Conservation (phyloP, 2,113 vertebrate genomes). For the Casuarius casuarius region DNA sequence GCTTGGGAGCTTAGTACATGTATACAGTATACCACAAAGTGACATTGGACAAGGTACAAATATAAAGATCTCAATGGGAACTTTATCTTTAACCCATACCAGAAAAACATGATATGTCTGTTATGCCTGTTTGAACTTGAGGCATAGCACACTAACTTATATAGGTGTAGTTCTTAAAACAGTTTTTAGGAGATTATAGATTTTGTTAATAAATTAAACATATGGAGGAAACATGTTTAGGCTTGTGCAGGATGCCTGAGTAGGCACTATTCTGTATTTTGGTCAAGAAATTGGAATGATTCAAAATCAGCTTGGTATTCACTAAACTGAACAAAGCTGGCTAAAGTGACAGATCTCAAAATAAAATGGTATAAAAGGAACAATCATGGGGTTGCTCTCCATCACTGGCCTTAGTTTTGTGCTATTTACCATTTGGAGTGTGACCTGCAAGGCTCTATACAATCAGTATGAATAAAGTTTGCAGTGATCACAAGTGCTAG, state of each 20-base stretch:
- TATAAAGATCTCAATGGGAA: background rate
- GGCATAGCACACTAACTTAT: background rate
- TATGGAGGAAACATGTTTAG: background rate
- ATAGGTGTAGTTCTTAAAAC: background rate
- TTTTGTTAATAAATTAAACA: background rate
- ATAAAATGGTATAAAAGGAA: background rate
- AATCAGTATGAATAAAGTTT: background rate
- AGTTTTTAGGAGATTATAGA: background rate
- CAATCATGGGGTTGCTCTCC: background rate
- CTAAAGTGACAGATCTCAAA: background rate
- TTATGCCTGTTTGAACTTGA: background rate
- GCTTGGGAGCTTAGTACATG: background rate
- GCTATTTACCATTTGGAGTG: background rate
- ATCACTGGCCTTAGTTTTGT: background rate
- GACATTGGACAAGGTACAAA: background rate
- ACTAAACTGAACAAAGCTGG: background rate
- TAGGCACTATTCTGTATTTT: background rate
- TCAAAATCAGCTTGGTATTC: background rate
- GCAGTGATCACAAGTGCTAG: background rate
- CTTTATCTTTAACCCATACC: background rate
- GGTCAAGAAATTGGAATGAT: background rate
- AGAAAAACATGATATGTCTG: background rate
- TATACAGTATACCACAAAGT: background rate
- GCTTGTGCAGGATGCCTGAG: background rate
- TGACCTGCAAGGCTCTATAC: background rate